Conservation (phyloP, 2,113 vertebrate genomes). For the Sterrhoptilus dennistouni region DNA sequence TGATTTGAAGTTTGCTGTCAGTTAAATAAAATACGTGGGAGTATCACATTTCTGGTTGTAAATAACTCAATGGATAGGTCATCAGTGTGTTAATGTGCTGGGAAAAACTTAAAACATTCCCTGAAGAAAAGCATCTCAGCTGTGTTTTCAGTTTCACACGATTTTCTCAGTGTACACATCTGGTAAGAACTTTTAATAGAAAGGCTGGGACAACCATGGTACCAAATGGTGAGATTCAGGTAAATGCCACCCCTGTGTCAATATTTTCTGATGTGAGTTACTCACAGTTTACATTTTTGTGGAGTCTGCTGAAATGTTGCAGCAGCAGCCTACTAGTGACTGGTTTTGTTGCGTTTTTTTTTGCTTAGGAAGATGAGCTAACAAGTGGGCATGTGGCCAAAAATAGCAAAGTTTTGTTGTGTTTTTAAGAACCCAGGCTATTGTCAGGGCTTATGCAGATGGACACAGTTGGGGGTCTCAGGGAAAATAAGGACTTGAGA, state of each 20-base stretch:
- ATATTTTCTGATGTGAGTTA: neutral
- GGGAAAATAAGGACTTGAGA: neutral
- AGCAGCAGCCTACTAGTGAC: neutral
- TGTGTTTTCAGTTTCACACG: neutral
- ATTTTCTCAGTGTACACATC: neutral
- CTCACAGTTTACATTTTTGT: neutral
- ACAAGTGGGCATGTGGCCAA: neutral
- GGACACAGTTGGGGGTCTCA: neutral
- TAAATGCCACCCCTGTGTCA: neutral
- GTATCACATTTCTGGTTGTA: neutral
- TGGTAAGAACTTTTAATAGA: neutral
- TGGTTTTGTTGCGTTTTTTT: neutral
- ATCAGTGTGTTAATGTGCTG: neutral
- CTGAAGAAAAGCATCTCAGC: neutral
- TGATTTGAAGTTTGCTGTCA: neutral
- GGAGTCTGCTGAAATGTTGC: neutral
- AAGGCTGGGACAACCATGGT: neutral
- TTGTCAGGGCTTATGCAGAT: neutral
- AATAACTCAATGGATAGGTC: neutral
- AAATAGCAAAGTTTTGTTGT: neutral
- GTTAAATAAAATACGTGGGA: neutral
- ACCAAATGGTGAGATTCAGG: neutral
- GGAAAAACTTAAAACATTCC: neutral
- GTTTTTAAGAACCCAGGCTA: neutral
- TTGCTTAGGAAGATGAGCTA: neutral